Base-by-base conservation (phyloP, 2,888 invertebrate genomes). In the Gastracanthus pulcherrimus region DNA sequence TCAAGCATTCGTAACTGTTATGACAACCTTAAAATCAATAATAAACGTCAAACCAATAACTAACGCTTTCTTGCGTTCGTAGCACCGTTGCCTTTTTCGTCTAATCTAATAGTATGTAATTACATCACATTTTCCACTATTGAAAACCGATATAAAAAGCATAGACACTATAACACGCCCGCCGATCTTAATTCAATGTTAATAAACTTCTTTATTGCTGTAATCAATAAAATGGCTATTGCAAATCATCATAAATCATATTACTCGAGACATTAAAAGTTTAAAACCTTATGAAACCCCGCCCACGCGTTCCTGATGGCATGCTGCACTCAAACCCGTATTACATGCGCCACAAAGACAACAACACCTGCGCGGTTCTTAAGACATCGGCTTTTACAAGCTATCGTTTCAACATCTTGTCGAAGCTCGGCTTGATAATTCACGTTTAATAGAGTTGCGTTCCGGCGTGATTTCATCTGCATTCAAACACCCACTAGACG, bases 381-480 rank as follows among this genome's bases (percentile, higher is more conserved):
- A 19, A 48, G 79, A 69, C 74, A 67, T 36, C 60, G 60, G 71
- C 7, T 70, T 6, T 41, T 66, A 55, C 60, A 36, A 69, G 80
- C 72, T 71, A 76, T 81, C 76, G 76, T 81, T 81, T 81, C 81
- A 76, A 81, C 81, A 81, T 81, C 81, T 81, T 67, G 71, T 66
- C 71, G 71, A 80, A 67, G 66, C 70, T 48, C 38, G 9, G 36
- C 34, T 62, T 70, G 76, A 76, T 81, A 81, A 81, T 81, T 81
- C 76, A 23, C 60, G 58, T 67, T 66, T 72, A 81, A 81, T 81
- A 72, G 69, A 76, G 70, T 81, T 76, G 67, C 69, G 48, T 45
- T 55, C 58, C 58, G 13, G 38, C 29, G 60, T 34, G 66, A 67
- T 76, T 72, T 67, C 80, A 67, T 76, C 71, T 45, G 76, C 66